Conservation (phyloP, 1,140 invertebrate species). For the Neelides sp. region DNA sequence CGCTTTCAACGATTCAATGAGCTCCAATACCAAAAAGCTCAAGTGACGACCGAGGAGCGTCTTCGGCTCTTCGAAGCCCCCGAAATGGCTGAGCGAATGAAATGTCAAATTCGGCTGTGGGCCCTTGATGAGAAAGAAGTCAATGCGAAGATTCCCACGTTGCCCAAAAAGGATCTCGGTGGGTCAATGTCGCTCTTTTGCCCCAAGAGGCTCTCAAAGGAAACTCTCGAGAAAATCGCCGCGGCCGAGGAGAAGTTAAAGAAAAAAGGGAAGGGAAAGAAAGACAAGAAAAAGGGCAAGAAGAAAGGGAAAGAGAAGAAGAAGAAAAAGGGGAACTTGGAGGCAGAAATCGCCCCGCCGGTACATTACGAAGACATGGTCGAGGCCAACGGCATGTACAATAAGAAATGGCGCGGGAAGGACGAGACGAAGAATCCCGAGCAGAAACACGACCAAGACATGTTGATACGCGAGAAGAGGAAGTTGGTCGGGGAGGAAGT, state of each 20-base stretch:
- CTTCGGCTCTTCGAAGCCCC: conserved; percentile 42
- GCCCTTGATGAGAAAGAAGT: conserved; percentile 59
- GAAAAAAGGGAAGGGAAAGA: conserved; percentile 42
- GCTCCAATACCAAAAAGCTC: conserved; percentile 50
- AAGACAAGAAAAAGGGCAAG: conserved; percentile 44
- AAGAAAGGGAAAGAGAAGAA: conserved; percentile 37
- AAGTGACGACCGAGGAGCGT: conserved; percentile 42
- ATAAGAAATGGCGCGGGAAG: conserved; percentile 63
- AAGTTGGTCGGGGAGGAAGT: conserved; percentile 71
- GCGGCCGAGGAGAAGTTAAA: conserved; percentile 35
- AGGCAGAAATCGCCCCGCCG: conserved; percentile 43
- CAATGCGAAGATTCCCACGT: conserved; percentile 77
- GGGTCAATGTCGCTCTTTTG: conserved; percentile 71
- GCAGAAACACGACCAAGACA: conserved; percentile 62
- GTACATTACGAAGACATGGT: conserved; percentile 42
- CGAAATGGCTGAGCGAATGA: conserved; percentile 52
- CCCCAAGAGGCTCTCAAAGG: conserved; percentile 29
- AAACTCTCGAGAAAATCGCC: conserved; percentile 11
- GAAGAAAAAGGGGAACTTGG: conserved; percentile 40
- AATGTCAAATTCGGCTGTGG: conserved; percentile 71
- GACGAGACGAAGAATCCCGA: conserved; percentile 57
- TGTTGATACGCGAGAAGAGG: conserved; percentile 70
- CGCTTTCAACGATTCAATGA: conserved; percentile 47
- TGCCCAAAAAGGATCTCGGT: conserved; percentile 77
- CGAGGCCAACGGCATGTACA: conserved; percentile 39